A percentile compares a stretch with the other conserved stretches of the same genome.
Evolutionary conservation across 2,797 vertebrate species (phyloP).

Genomic region (Microctenopoma steveboyesi): DNA sequence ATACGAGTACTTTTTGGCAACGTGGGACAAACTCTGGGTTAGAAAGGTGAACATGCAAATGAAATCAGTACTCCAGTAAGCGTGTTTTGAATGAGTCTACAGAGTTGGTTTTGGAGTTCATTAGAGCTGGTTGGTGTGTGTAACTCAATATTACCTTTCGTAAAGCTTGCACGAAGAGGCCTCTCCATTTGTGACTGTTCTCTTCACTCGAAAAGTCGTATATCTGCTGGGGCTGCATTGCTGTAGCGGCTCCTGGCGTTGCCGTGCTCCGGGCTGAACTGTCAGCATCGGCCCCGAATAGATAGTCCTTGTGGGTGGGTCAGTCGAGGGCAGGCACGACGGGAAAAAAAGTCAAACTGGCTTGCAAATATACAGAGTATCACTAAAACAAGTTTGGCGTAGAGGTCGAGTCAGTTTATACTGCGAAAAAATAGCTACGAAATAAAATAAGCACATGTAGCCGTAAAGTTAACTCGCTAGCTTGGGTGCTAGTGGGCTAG

Average conservation of each 20-base stretch:
- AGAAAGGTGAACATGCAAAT: background rate
- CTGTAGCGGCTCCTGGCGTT: constrained; percentile 84
- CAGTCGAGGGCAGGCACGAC: constrained; percentile 78
- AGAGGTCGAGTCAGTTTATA: constrained; percentile 25
- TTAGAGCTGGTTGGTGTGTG: background rate
- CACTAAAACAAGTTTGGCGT: constrained; percentile 28
- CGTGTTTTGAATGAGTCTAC: constrained; percentile 21
- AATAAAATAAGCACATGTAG: constrained; percentile 69
- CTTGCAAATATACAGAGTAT: constrained; percentile 39
- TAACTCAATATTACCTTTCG: constrained; percentile 85
- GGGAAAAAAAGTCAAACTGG: constrained; percentile 47
- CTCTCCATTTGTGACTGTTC: constrained; percentile 96
- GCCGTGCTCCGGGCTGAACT: constrained; percentile 83
- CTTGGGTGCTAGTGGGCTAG: constrained; percentile 64
- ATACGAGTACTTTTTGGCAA: background rate
- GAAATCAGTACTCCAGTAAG: background rate
- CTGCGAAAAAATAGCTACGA: constrained; percentile 37
- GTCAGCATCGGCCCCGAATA: constrained; percentile 88
- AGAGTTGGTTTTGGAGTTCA: background rate
- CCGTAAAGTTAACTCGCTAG: constrained; percentile 73
- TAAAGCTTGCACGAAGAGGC: constrained; percentile 93
- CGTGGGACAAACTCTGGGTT: background rate
- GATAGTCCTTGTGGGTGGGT: constrained; percentile 81
- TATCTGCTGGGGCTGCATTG: constrained; percentile 94
- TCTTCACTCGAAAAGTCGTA: constrained; percentile 98